phyloP scores from a whole-genome alignment of 2,888 invertebrate genomes.

The Papilio gigon region DNA sequence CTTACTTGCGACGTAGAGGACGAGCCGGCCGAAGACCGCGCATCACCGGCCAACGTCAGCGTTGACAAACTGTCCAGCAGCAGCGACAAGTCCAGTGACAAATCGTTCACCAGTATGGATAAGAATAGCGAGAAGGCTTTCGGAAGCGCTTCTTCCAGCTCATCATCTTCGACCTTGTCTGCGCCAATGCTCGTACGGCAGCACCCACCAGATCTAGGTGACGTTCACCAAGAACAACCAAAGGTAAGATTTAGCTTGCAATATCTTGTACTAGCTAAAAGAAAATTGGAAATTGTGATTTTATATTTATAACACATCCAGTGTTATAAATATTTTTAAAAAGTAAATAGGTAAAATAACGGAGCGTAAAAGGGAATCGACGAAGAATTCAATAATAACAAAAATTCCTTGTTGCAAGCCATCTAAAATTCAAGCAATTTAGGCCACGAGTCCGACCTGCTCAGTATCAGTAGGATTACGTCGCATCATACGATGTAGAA shows the following conservation, averaged over 20 bases:
- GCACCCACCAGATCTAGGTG: slow-evolving; percentile 72
- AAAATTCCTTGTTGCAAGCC: slow-evolving; percentile 1
- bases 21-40: slow-evolving; percentile 78
- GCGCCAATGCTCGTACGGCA: slow-evolving; percentile 62
- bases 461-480: neutral
- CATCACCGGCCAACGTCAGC: slow-evolving; percentile 86
- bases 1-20: slow-evolving; percentile 93
- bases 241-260: slow-evolving; percentile 56
- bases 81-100: slow-evolving; percentile 71
- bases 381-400: slow-evolving; percentile 13
- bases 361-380: neutral
- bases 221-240: slow-evolving; percentile 71
- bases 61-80: slow-evolving; percentile 84
- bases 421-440: slow-evolving; percentile 12
- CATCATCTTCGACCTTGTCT: slow-evolving; percentile 72
- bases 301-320: no score
- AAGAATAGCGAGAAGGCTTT: slow-evolving; percentile 79
- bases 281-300: no score
- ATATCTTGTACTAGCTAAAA: no score
- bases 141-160: slow-evolving; percentile 78
- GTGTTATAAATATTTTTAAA: neutral
- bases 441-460: neutral
- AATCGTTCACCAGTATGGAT: slow-evolving; percentile 83
- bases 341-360: neutral
- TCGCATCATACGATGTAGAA: neutral